Conservation (phyloP, 2,797 vertebrate genomes). For the Kryptopterus vitreolus region DNA sequence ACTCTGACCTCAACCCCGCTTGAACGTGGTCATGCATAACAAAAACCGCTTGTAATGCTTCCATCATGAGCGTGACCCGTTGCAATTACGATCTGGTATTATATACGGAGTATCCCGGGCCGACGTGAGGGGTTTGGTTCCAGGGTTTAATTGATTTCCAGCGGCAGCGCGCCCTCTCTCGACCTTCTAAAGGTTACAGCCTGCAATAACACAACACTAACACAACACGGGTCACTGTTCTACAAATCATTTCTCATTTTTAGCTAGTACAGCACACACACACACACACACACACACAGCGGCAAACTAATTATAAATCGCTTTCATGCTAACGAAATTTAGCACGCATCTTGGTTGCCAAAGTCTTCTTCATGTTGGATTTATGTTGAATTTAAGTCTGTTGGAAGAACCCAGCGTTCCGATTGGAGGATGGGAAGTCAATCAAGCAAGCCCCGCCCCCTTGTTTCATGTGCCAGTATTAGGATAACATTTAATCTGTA, state of each 20-base stretch:
- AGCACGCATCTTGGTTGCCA: background rate
- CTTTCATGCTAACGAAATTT: background rate
- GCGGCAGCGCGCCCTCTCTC: no score
- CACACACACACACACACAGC: no score
- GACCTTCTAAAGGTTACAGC: background rate
- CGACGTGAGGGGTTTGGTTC: background rate
- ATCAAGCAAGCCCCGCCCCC: background rate
- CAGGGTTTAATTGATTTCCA: background rate
- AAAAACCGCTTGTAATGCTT: background rate
- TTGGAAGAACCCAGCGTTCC: no score
- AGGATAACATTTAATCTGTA: constrained; percentile 19
- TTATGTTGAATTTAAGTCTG: no score
- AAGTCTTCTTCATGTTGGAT: background rate
- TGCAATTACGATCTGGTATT: background rate
- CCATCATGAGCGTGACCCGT: background rate
- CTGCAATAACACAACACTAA: background rate
- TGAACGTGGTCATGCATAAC: background rate
- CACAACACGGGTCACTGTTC: background rate
- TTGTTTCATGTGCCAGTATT: background rate
- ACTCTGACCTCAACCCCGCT: no score
- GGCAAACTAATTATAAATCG: background rate
- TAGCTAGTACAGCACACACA: no score
- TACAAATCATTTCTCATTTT: background rate
- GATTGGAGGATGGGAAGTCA: background rate
- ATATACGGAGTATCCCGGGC: background rate